Evolutionary conservation across 2,888 invertebrate genomes (phyloP).

Genomic region (Philereme vetulata): DNA sequence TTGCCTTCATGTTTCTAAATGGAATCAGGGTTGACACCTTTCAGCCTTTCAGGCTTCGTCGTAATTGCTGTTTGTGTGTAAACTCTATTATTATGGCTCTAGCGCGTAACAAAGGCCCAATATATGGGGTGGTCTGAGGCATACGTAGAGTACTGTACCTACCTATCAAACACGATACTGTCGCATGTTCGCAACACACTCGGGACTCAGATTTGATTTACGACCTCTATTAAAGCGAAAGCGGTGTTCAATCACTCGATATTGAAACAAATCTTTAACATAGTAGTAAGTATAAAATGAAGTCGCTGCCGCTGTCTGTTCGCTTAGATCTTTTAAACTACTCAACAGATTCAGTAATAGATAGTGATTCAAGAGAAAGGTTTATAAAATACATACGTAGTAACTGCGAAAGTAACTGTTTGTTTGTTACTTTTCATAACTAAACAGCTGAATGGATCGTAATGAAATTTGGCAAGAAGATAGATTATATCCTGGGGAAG

Average conservation of each 20-base stretch:
- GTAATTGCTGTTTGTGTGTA: constrained; percentile 65
- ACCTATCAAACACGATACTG: neutral
- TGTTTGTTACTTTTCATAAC: no score
- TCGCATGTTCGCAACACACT: neutral
- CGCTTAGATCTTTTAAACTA: no score
- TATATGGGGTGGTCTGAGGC: constrained; percentile 40
- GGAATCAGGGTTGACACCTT: constrained; percentile 60
- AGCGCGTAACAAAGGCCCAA: constrained; percentile 52
- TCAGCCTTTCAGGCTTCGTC: constrained; percentile 57
- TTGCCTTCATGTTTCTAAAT: constrained; percentile 57
- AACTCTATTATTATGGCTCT: constrained; percentile 58
- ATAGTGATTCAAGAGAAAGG: no score
- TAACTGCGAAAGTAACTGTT: no score
- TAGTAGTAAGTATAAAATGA: no score
- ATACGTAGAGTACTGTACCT: neutral
- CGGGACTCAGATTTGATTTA: neutral
- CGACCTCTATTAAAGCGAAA: neutral
- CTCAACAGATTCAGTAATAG: no score
- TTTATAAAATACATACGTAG: no score
- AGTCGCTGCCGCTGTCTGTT: no score
- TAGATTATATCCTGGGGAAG: no score
- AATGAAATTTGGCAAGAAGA: no score
- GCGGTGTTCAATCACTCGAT: neutral
- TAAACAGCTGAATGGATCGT: no score
- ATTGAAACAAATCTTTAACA: neutral